phyloP scores from a whole-genome alignment of 2,888 invertebrate species.

The Lithosia quadra region DNA sequence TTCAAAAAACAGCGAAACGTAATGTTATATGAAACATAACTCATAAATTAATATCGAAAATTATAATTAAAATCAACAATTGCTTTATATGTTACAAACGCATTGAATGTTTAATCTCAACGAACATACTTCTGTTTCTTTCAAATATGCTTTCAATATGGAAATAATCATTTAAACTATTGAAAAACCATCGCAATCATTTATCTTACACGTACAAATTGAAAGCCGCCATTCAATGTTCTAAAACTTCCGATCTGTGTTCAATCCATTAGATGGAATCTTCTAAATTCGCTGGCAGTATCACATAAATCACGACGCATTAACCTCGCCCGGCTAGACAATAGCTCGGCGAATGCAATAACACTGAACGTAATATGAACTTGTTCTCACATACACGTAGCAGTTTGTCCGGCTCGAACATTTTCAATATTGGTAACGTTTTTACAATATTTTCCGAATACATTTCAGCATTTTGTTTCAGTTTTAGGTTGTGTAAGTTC shows the following conservation, averaged over 20 bases:
- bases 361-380: slow-evolving; percentile 32
- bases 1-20: no score
- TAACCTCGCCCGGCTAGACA: slow-evolving; percentile 27
- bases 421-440: slow-evolving; percentile 1
- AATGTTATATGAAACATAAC: no score
- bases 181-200: neutral
- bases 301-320: slow-evolving; percentile 39
- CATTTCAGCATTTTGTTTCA: neutral
- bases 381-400: slow-evolving; percentile 9
- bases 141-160: neutral
- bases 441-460: neutral
- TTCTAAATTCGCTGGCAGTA: slow-evolving; percentile 18
- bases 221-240: slow-evolving; percentile 18
- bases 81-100: no score
- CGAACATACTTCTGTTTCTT: no score
- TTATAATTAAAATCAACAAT: no score
- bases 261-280: slow-evolving; percentile 23
- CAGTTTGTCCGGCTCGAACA: neutral
- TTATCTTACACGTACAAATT: slow-evolving; percentile 20
- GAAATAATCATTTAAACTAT: neutral
- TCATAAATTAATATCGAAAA: no score
- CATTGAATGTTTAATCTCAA: no score
- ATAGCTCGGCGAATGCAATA: slow-evolving; percentile 36
- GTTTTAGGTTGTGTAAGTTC: neutral
- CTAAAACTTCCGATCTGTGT: slow-evolving; percentile 18